phyloP scores from a whole-genome alignment of 2,888 invertebrate genomes.

The Scaptomyza caliginosa region DNA sequence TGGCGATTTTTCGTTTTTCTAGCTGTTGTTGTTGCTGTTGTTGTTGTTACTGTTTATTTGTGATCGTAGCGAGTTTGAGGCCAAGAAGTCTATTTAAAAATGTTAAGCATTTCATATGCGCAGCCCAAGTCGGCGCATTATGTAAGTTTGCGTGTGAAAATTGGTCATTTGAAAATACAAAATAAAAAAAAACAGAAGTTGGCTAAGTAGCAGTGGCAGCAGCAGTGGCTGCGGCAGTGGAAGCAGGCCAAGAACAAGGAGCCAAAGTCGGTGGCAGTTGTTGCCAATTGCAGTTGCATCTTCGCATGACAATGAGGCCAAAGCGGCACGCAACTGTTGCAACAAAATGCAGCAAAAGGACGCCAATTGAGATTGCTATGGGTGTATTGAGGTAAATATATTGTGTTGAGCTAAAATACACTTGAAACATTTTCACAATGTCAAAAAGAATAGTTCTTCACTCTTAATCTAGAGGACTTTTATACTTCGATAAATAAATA shows the following conservation, averaged over 20 bases:
- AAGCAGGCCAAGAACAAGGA: conserved; percentile 1
- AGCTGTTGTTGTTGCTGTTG: conserved; percentile 24
- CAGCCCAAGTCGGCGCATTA: conserved; percentile 52
- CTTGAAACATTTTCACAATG: not conserved
- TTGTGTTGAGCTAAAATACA: conserved; percentile 8
- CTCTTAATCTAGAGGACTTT: too few relatives aligned
- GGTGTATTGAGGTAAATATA: not conserved
- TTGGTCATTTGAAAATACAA: conserved; percentile 74
- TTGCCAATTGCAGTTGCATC: conserved; percentile 41
- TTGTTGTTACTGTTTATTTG: conserved; percentile 7
- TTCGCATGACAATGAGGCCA: conserved; percentile 59
- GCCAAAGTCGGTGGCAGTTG: conserved; percentile 8
- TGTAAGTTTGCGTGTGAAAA: conserved; percentile 80
- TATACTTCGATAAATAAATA: too few relatives aligned
- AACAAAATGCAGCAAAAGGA: conserved; percentile 27
- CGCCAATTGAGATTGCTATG: conserved; percentile 22
- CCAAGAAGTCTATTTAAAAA: conserved; percentile 75
- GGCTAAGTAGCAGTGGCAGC: not conserved
- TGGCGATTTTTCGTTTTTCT: conserved; percentile 53
- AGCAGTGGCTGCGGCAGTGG: not conserved
- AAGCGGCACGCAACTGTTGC: conserved; percentile 50
- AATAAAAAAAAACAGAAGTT: conserved; percentile 13
- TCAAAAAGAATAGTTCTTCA: too few relatives aligned
- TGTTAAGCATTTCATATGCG: conserved; percentile 74
- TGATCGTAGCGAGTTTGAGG: conserved; percentile 53